Evolutionary conservation across 2,113 vertebrate genomes (phyloP), one percentile per base, ranked within the genome.

Genomic region (Mustela nigripes): DNA sequence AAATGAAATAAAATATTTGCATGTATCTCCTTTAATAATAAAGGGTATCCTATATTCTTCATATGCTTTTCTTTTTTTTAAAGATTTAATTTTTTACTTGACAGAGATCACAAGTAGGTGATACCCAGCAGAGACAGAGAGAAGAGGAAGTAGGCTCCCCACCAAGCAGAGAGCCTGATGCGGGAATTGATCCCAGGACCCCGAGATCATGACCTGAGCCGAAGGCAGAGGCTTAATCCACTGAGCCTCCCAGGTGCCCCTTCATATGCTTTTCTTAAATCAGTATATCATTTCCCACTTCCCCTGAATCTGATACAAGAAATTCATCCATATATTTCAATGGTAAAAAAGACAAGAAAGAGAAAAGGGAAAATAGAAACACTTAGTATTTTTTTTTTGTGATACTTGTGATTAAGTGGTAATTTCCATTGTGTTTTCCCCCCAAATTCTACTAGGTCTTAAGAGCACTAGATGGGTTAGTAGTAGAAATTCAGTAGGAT

Each of bases 1-100:
- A 85, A 78, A 78, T 93, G 18, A 89, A 89, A 56, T n/a, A 84
- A 89, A 89, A 56, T n/a, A 84, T 67, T 53, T 67, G 7, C 21
- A 85, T 91, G 60, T 11, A 95, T 65, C 2, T 36, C 48, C 45
- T 36, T 39, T 78, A 10, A 83, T 63, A 83, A 45, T 58, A 84
- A 90, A 84, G 24, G 19, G 36, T 56, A 93, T n/a, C 26, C 42
- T 33, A n/a, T 84, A 8, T 78, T 84, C n/a, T 67, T 22, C 18
- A 79, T 53, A 73, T 36, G 28, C 15, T 78, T 91, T 91, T 79
- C 69, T 85, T 42, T 42, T 42, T 42, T 42, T 42, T 42, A 42
- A 42, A 42, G 42, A 42, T 42, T 42, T 42, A 5, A 42, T 42
- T 42, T 42, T 42, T 42, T 42, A 42, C 42, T 42, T 42, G 42